Evolutionary conservation across 2,797 vertebrate species (phyloP).

Genomic region (Rhinella marina): DNA sequence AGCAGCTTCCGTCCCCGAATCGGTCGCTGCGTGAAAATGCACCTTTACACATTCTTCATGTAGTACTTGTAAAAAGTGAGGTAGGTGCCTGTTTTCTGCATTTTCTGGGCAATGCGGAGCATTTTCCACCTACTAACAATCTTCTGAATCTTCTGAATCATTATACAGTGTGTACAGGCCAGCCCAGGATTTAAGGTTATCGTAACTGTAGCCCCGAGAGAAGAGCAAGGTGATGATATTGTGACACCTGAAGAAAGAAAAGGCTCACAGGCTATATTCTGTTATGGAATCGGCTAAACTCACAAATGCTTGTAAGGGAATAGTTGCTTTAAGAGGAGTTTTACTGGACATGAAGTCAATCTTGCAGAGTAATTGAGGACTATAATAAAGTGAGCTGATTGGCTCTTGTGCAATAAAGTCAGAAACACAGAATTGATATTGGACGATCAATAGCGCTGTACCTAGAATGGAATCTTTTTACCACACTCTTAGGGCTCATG

Average conservation of each 20-base stretch:
- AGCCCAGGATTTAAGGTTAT: not conserved
- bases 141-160: not conserved
- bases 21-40: no score
- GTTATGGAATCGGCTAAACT: not conserved
- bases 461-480: slow-evolving; percentile 8
- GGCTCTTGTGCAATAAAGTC: slow-evolving; percentile 26
- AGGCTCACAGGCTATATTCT: not conserved
- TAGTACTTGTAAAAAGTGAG: no score
- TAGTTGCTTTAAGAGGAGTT: not conserved
- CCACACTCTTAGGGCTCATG: not conserved
- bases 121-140: not conserved
- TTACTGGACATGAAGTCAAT: slow-evolving; percentile 15
- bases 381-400: slow-evolving; percentile 35
- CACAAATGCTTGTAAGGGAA: not conserved
- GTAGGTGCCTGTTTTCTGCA: not conserved
- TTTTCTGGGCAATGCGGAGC: not conserved
- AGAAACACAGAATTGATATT: slow-evolving; percentile 23
- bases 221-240: not conserved
- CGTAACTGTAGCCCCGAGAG: no score
- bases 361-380: slow-evolving; percentile 33
- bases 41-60: not conserved
- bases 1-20: no score
- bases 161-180: not conserved
- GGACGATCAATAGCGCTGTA: not conserved
- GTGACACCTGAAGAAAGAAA: not conserved